A percentile compares a stretch with the other conserved stretches of the same genome.
Conservation (phyloP, 2,797 vertebrate genomes). For the Sebastes ruberrimus region DNA sequence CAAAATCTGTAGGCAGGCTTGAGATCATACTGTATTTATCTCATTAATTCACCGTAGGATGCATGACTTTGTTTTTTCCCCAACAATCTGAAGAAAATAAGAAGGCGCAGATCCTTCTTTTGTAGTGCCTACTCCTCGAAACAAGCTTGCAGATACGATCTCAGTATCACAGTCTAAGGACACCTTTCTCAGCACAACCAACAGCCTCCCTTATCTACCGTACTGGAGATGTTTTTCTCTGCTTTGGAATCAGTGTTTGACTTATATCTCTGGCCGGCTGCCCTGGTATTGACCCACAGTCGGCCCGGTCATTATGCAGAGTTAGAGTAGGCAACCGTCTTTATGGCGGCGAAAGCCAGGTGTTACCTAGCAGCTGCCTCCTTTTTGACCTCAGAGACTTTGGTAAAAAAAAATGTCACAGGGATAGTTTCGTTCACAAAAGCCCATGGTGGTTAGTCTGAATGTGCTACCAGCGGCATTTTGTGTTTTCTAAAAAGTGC, state of each 20-base stretch:
- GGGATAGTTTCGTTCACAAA: not conserved
- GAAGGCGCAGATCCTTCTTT: not conserved
- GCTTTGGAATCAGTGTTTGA: not conserved
- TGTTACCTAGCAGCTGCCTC: not conserved
- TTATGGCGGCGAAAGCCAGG: not conserved
- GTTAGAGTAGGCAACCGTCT: not conserved
- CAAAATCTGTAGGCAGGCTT: not conserved
- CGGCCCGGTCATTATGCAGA: constrained; percentile 8
- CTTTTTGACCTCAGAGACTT: not conserved
- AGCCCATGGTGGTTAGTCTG: not conserved
- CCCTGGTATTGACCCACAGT: constrained; percentile 6
- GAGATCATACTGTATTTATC: not conserved
- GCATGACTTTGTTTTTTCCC: not conserved
- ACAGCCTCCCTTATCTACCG: not conserved
- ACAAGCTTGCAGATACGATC: not conserved
- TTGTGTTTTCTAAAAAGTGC: not conserved
- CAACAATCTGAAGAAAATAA: not conserved
- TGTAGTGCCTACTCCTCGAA: not conserved
- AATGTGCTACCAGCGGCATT: not conserved
- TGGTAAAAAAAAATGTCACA: not conserved
- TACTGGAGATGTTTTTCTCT: not conserved
- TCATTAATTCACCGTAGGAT: not conserved
- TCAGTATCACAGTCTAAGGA: not conserved
- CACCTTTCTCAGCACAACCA: not conserved
- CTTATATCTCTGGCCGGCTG: not conserved